Base-by-base conservation (phyloP, 2,888 invertebrate species). In the Osedax fenrisi region DNA sequence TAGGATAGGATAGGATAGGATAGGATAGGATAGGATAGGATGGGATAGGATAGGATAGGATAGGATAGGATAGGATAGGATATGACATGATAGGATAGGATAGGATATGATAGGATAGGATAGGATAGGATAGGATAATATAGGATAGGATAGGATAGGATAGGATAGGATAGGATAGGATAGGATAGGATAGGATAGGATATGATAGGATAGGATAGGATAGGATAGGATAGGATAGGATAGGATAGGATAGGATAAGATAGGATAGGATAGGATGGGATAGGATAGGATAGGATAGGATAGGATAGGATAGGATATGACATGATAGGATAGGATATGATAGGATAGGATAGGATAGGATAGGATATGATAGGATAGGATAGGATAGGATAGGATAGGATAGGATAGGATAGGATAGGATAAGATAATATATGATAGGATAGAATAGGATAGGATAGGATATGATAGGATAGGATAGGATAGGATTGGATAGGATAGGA, bases 201-300 rank as follows among this genome's bases (percentile, higher is more conserved):
- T n/a, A n/a, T n/a, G n/a, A n/a, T n/a, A n/a, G n/a, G n/a, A n/a
- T 75, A 75, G 27, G 27, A 71, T 71, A 72, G 62, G 22, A 72
- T 75, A 72, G 26, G 27, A 71, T 71, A 72, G 64, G 22, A 72
- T 71, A 75, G 70, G 13, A 41, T 41, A 61, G 22, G 5, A 71
- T 41, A 75, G 26, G 5, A 70, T 26, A 75, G 70, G 41, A 72
- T 76, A 76, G 67, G 24, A 27, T 71, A 74, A 27, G 25, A 72
- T 76, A 76, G 56, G 61, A 67, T 75, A 75, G 25, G 64, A 59
- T 75, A 75, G 64, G 24, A 64, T 76, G 74, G 24, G 27, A 62
- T 76, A 75, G 27, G 26, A 73, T 76, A 75, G 67, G 26, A 75
- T 72, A 71, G 25, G 23, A 75, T 76, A 73, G 68, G 59, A 72